Base-by-base conservation (phyloP, 2,113 vertebrate species). In the Ammodytes marinus region DNA sequence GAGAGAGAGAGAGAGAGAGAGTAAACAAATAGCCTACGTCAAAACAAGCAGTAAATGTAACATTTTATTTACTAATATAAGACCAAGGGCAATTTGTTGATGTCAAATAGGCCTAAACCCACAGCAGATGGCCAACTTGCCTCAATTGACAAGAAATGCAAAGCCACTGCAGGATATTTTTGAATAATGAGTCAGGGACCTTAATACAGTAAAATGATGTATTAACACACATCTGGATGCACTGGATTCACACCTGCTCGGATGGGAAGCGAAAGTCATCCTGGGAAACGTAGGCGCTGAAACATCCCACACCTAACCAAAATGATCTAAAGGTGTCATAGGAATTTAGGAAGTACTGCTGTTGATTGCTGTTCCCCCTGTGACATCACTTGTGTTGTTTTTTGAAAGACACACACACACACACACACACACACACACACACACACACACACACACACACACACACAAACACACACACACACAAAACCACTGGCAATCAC, bases 401-500 rank as follows among this genome's bases (percentile, higher is more conserved):
- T 27, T 55, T 45, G 27, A 53, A 55, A 42, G n/a, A 43, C 53
- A 11, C 45, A 19, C 27, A 0, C 13, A 69, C 52, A 71, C 19
- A 80, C 49, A 74, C 35, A 43, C 53, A 11, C 45, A 19, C 27
- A 0, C 13, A 8, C 14, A 68, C 60, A 69, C 52, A 71, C 19
- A 80, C 49, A 74, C 35, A 8, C 27, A 43, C 53, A 11, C 45
- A 19, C 27, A 0, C 13, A 8, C 14, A 68, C 60, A 69, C 52
- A 71, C 19, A 80, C 49, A 74, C 35, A 8, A 1, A 27, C 27
- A 27, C 27, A 27, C 27, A 27, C 27, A 27, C 27, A 27, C 27
- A 27, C 27, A 1, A 27, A 27, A 27, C 27, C 27, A 27, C 27
- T 17, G 65, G 37, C 57, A 85, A 85, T 88, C 87, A 87, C 64